Evolutionary conservation across 53 echinoderm and acorn worm genomes (phyloP).

Genomic region (Pentamera pediparva): DNA sequence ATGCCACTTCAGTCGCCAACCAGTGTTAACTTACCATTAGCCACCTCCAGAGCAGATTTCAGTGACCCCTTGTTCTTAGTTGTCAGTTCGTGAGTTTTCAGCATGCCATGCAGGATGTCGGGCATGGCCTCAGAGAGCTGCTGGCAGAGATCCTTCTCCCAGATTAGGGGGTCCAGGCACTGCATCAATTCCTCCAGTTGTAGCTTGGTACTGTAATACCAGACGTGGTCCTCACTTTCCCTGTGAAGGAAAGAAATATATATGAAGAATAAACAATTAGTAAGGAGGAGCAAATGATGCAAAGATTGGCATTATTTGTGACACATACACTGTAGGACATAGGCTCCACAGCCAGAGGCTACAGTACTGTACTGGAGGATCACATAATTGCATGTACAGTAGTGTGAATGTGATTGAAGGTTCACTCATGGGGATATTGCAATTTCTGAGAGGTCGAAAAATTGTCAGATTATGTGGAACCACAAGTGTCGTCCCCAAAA

Average conservation of each 20-base stretch:
- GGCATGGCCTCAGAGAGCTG: conserved; percentile 69
- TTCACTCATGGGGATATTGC: too few species aligned
- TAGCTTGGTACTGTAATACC: conserved; percentile 84
- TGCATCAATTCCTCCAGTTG: conserved; percentile 84
- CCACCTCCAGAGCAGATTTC: conserved; percentile 63
- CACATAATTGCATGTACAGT: too few species aligned
- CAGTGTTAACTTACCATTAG: conserved; percentile 54
- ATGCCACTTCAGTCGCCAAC: neutral
- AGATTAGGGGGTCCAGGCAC: conserved; percentile 65
- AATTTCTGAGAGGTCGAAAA: too few species aligned
- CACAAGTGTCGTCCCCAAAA: too few species aligned
- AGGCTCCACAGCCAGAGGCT: too few species aligned
- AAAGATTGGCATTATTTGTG: too few species aligned
- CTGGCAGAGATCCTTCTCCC: conserved; percentile 74
- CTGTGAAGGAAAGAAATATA: conserved; percentile 12
- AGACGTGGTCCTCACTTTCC: conserved; percentile 56
- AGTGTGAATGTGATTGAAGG: too few species aligned
- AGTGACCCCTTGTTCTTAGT: conserved; percentile 76
- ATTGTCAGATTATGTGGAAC: too few species aligned
- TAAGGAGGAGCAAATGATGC: too few species aligned
- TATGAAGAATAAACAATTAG: neutral
- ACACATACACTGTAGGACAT: too few species aligned
- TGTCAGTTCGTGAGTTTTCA: conserved; percentile 84
- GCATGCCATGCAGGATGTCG: conserved; percentile 75
- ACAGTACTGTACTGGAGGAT: too few species aligned